phyloP scores from a whole-genome alignment of 2,113 vertebrate species.

The Myrmecobius fasciatus region DNA sequence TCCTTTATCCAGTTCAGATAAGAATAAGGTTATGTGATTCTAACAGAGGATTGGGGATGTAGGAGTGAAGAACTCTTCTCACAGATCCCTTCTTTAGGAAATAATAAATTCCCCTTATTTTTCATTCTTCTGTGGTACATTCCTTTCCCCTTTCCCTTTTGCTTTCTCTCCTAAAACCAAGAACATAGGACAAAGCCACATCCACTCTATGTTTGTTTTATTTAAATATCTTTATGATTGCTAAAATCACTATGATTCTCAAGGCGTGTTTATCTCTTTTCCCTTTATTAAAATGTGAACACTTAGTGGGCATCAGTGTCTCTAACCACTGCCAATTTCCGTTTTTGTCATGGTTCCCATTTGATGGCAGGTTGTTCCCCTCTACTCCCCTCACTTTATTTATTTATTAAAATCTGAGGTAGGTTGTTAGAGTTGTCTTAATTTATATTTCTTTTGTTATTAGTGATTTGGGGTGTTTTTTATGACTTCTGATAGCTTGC shows the following conservation, averaged over 20 bases:
- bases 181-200: background rate
- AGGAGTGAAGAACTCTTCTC: background rate
- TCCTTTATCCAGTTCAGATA: background rate
- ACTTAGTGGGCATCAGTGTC: background rate
- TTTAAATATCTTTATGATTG: background rate
- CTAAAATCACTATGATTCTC: background rate
- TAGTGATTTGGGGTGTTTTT: background rate
- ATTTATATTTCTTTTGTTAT: background rate
- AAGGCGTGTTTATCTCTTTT: background rate
- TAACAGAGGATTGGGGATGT: background rate
- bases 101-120: background rate
- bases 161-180: background rate
- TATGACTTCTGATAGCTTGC: background rate
- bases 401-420: background rate
- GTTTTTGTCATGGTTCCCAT: background rate
- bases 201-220: background rate
- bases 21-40: background rate
- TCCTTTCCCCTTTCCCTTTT: background rate
- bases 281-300: background rate
- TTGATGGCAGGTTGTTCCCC: no score
- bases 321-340: background rate
- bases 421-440: background rate
- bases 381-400: no score
- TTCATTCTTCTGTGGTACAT: background rate
- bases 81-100: background rate